phyloP scores from a whole-genome alignment of 2,888 invertebrate genomes.

The Pseudococcus longispinus region DNA sequence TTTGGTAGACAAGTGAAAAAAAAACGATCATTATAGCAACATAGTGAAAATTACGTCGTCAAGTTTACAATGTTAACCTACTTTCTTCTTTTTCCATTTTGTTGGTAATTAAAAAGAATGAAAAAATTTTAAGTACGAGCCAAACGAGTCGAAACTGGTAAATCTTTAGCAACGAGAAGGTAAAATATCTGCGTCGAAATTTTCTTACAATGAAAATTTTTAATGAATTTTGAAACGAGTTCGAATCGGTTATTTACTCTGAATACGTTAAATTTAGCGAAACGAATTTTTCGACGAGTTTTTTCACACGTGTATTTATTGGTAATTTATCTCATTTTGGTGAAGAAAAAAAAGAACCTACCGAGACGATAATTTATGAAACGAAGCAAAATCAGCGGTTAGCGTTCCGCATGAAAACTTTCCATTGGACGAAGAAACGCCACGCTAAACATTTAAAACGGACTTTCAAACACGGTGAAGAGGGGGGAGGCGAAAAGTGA shows the following conservation, averaged over 20 bases:
- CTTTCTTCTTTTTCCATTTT: background rate
- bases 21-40: conserved; percentile 5
- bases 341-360: background rate
- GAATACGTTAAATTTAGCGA: background rate
- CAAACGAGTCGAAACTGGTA: background rate
- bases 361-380: background rate
- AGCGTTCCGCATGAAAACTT: conserved; percentile 5
- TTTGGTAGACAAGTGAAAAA: background rate
- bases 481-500: background rate
- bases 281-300: background rate
- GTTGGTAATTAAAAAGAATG: background rate
- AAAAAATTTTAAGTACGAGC: background rate
- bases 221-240: background rate
- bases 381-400: conserved; percentile 5
- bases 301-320: background rate
- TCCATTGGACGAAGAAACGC: background rate
- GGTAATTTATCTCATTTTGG: background rate
- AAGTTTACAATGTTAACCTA: conserved; percentile 17
- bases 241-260: background rate
- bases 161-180: background rate
- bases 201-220: background rate
- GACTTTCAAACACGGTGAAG: conserved; percentile 8
- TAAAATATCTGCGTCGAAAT: background rate
- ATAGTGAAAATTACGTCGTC: conserved; percentile 13
- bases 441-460: background rate